Base-by-base conservation (phyloP, 2,797 vertebrate species). In the Urocyon cinereoargenteus region DNA sequence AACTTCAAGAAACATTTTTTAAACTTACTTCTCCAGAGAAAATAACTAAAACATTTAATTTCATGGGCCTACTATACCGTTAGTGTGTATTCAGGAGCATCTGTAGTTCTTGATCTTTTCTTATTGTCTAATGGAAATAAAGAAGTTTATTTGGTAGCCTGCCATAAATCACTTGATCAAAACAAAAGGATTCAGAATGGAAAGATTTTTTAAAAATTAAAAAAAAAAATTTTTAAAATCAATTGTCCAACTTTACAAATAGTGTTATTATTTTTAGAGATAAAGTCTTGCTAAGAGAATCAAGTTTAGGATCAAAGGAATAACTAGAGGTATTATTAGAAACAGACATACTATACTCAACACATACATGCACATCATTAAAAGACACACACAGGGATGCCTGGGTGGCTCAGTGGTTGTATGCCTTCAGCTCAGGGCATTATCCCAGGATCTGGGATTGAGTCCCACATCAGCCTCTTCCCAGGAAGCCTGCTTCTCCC, bases 231-330 rank as follows among this genome's bases (percentile, higher is more conserved):
- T 40, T 40, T 40, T 40, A 90, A 95, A 40, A 72, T 49, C 51
- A 79, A 45, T 96, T 77, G 51, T 88, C 9, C 59, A 95, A 81
- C 62, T 78, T 96, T 79, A 81, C 22, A 81, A 93, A 96, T 34
- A 91, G 4, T 85, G n/a, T 59, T 94, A 18, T 96, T 53, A 83
- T 86, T 88, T 91, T 61, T 91, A 95, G 66, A 97, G 91, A 61
- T 95, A 78, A 96, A 70, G 8, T 73, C 2, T 93, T 92, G 0
- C 21, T 78, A 28, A 57, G 9, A 93, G 45, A 88, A 95, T 79
- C 79, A 19, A 64, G 22, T 91, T 96, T 86, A 79, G 21, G 75
- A 81, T 86, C 68, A 81, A 97, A 90, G 21, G 79, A 94, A 40
- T 40, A 6, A 40, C 7, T 40, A 7, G 21, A 91, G 21, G 70